Conservation (phyloP, 2,888 invertebrate species). For the Lingula anatina region DNA sequence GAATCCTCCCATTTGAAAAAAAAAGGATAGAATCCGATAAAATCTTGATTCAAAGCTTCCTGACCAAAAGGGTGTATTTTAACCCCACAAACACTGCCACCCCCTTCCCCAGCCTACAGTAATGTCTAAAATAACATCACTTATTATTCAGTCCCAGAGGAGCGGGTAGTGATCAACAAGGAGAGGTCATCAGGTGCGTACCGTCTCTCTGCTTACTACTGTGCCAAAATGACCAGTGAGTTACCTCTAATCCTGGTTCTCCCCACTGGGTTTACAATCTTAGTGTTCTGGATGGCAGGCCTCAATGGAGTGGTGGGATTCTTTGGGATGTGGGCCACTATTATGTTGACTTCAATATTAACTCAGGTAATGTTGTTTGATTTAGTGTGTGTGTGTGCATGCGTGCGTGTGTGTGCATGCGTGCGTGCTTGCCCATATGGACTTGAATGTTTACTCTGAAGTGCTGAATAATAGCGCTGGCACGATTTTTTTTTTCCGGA, state of each 20-base stretch:
- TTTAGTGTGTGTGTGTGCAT: too few relatives aligned
- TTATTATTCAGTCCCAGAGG: slow-evolving; percentile 73
- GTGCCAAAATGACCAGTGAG: slow-evolving; percentile 78
- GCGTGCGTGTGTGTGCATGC: not conserved
- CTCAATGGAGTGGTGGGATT: slow-evolving; percentile 62
- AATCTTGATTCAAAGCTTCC: too few relatives aligned
- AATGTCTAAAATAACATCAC: too few relatives aligned
- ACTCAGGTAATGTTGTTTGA: slow-evolving; percentile 60
- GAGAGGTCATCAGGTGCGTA: slow-evolving; percentile 75
- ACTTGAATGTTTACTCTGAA: too few relatives aligned
- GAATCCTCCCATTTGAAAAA: too few relatives aligned
- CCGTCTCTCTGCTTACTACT: slow-evolving; percentile 72
- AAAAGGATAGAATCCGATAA: too few relatives aligned
- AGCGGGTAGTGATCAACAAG: slow-evolving; percentile 74
- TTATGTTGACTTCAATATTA: slow-evolving; percentile 68
- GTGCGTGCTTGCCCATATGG: not conserved
- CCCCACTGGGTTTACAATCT: slow-evolving; percentile 70
- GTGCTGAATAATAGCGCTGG: not conserved
- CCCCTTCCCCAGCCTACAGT: too few relatives aligned
- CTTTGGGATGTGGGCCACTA: slow-evolving; percentile 64
- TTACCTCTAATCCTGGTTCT: slow-evolving; percentile 69
- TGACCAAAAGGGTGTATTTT: too few relatives aligned
- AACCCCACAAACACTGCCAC: too few relatives aligned
- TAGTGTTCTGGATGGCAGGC: slow-evolving; percentile 73
- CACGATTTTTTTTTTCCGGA: too few relatives aligned